These are phyloP conservation scores for Chaetodon auriga DNA, from an alignment of 2,113 vertebrate species.

Conservation along the genomic window DNA sequence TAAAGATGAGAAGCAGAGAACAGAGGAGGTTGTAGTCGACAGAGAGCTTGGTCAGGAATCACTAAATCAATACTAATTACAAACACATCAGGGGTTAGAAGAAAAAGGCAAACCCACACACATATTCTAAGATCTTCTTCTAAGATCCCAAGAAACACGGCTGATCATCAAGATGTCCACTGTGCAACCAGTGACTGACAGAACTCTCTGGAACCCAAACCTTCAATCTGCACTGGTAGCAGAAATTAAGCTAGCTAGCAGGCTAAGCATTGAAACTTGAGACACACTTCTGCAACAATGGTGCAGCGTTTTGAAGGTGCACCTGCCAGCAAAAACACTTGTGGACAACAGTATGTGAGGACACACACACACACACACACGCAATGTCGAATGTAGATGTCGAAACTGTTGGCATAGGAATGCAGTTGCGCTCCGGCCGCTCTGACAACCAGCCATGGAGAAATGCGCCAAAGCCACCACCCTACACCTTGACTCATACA, in stretches of 20 bases:
- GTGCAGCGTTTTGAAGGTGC: conserved; percentile 17
- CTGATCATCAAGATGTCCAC: conserved; percentile 28
- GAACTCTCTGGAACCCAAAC: conserved; percentile 17
- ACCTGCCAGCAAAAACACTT: conserved; percentile 2
- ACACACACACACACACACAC: background rate
- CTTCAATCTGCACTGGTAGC: conserved; percentile 36
- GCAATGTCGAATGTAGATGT: conserved; percentile 27
- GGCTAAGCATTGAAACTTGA: conserved; percentile 46
- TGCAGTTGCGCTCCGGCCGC: conserved; percentile 49
- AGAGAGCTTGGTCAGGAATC: conserved; percentile 52
- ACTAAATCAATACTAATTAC: conserved; percentile 71
- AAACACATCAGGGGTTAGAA: background rate
- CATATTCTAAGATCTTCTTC: background rate
- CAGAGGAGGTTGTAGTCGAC: conserved; percentile 19
- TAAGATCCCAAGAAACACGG: conserved; percentile 10
- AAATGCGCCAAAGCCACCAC: conserved; percentile 80
- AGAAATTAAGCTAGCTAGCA: conserved; percentile 28
- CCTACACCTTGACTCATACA: conserved; percentile 67
- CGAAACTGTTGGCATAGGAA: conserved; percentile 64
- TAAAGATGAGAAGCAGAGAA: conserved; percentile 10
- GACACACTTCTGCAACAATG: conserved; percentile 12
- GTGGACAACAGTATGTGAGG: background rate
- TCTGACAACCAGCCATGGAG: conserved; percentile 63
- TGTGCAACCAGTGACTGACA: conserved; percentile 38
- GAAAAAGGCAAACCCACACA: conserved; percentile 40